Percentiles rank a stretch among this genome's conserved stretches.
phyloP scores from a whole-genome alignment of 2,888 invertebrate species.

The Drosophila bunnanda region DNA sequence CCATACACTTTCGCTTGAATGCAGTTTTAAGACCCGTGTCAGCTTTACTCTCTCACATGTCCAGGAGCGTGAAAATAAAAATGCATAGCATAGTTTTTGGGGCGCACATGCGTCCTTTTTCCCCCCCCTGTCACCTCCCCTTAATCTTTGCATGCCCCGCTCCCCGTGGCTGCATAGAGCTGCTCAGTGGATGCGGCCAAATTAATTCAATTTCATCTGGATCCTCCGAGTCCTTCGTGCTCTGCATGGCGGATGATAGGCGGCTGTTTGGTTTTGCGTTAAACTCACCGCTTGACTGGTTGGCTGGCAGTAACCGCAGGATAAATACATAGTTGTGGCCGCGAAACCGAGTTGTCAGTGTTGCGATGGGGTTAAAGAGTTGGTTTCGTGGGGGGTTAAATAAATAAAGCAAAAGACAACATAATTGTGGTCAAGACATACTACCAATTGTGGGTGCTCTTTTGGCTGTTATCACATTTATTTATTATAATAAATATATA shows the following conservation, averaged over 20 bases:
- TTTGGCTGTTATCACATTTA: background rate
- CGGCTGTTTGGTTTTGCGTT: slow-evolving; percentile 25
- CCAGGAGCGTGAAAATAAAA: slow-evolving; percentile 29
- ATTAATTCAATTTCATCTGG: slow-evolving; percentile 63
- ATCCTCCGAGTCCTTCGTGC: slow-evolving; percentile 32
- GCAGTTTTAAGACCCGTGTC: slow-evolving; percentile 4
- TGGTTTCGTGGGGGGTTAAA: background rate
- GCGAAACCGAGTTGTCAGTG: slow-evolving; percentile 10
- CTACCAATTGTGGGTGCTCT: background rate
- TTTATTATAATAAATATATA: background rate
- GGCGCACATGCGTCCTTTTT: slow-evolving; percentile 11
- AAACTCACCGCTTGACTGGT: slow-evolving; percentile 32
- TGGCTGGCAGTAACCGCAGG: slow-evolving; percentile 35
- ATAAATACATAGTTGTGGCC: slow-evolving; percentile 46
- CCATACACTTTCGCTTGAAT: slow-evolving; percentile 35
- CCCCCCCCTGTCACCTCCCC: background rate
- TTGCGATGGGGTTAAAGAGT: background rate
- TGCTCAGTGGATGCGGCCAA: slow-evolving; percentile 37
- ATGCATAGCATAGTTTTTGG: slow-evolving; percentile 36
- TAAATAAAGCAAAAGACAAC: background rate
- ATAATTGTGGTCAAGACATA: background rate
- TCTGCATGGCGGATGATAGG: slow-evolving; percentile 39
- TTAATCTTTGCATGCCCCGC: slow-evolving; percentile 35
- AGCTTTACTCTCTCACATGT: slow-evolving; percentile 3
- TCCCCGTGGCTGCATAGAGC: slow-evolving; percentile 1